A percentile compares a stretch with the other conserved stretches of the same genome.
phyloP scores from a whole-genome alignment of 2,888 invertebrate genomes.

The Altica lythri region DNA sequence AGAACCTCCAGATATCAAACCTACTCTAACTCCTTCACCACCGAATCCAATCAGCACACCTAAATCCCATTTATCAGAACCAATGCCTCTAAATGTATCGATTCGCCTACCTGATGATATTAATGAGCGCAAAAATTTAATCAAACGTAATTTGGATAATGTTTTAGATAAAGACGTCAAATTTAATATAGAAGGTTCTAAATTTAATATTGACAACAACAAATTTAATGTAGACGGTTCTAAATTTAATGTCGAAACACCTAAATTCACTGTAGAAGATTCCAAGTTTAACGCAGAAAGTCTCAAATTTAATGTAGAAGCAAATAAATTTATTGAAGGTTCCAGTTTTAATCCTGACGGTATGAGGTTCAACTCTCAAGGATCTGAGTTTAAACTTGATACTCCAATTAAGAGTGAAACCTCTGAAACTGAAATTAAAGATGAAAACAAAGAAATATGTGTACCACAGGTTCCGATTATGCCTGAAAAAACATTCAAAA shows the following conservation, averaged over 20 bases:
- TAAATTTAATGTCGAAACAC: constrained; percentile 31
- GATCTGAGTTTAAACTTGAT: constrained; percentile 8
- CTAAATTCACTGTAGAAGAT: too few species aligned
- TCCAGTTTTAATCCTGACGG: constrained; percentile 35
- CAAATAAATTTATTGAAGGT: constrained; percentile 36
- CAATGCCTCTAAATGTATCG: constrained; percentile 54
- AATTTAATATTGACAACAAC: constrained; percentile 31
- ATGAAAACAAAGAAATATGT: constrained; percentile 46
- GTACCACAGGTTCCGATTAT: constrained; percentile 30
- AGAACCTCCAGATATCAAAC: constrained; percentile 26
- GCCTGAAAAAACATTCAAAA: constrained; percentile 59
- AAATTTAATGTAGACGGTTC: constrained; percentile 42
- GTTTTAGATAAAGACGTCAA: constrained; percentile 45
- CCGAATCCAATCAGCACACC: constrained; percentile 36
- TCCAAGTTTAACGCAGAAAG: constrained; percentile 41
- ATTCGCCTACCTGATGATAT: constrained; percentile 56
- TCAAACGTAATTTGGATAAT: constrained; percentile 50
- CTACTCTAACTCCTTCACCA: constrained; percentile 20
- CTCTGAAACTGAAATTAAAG: constrained; percentile 24
- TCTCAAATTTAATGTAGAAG: constrained; percentile 32
- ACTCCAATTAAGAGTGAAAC: constrained; percentile 9
- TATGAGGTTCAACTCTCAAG: constrained; percentile 33
- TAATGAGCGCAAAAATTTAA: constrained; percentile 56
- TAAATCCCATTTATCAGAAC: constrained; percentile 34
- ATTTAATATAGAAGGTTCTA: constrained; percentile 40